phyloP scores from a whole-genome alignment of 1,140 invertebrate genomes.

The Aphelenchoides fujianensis region DNA sequence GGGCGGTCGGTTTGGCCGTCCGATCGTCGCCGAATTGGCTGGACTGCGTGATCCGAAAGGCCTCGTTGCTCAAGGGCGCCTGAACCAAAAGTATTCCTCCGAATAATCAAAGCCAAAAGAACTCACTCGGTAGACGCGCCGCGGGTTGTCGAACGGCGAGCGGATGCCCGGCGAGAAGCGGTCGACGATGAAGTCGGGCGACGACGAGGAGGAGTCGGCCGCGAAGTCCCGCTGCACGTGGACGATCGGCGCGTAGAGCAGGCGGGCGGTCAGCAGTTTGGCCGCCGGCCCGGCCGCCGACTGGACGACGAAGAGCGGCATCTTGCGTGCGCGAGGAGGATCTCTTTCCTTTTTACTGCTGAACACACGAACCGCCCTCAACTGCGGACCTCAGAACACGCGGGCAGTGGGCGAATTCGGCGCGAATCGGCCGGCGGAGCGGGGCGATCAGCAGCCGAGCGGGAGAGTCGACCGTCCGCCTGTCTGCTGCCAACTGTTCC shows the following conservation, averaged over 20 bases:
- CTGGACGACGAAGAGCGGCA: neutral
- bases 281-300: neutral
- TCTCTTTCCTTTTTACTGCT: too few species aligned
- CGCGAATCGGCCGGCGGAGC: too few species aligned
- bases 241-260: neutral
- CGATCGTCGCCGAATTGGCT: conserved; percentile 10
- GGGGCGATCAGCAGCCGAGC: too few species aligned
- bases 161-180: conserved; percentile 28
- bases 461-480: too few species aligned
- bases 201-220: conserved; percentile 21
- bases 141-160: conserved; percentile 45
- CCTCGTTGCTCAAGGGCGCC: neutral
- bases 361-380: too few species aligned
- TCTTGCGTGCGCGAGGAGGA: neutral
- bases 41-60: neutral
- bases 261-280: neutral
- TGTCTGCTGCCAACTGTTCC: too few species aligned
- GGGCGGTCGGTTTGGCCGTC: conserved; percentile 18
- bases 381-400: too few species aligned
- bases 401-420: too few species aligned
- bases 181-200: conserved; percentile 35
- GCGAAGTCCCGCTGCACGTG: neutral
- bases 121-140: conserved; percentile 21
- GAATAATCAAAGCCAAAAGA: too few species aligned
- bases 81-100: conserved; percentile 26